Percentiles rank a stretch among this genome's conserved stretches.
phyloP scores from a whole-genome alignment of 1,140 invertebrate genomes.

The Schmidtea mediterranea region DNA sequence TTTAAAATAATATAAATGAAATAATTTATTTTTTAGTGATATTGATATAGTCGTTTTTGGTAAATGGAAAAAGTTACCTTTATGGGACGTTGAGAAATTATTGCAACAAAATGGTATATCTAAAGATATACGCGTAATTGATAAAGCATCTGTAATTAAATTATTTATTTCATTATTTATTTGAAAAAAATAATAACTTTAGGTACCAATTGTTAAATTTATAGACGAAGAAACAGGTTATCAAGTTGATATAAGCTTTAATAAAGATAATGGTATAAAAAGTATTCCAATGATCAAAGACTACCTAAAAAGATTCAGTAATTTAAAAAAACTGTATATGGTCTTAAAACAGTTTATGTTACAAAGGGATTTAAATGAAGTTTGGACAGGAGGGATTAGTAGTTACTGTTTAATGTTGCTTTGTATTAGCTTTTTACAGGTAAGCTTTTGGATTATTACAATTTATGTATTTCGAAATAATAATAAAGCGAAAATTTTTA shows the following conservation, averaged over 20 bases:
- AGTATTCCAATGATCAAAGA: conserved; percentile 69
- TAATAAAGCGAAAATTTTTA: no score
- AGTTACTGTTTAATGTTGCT: conserved; percentile 93
- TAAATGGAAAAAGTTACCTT: conserved; percentile 56
- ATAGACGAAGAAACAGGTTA: conserved; percentile 75
- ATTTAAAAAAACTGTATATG: conserved; percentile 64
- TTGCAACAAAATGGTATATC: conserved; percentile 60
- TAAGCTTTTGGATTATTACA: no score
- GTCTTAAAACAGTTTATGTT: conserved; percentile 88
- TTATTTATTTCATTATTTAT: no score
- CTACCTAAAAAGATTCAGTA: conserved; percentile 39
- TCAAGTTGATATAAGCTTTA: conserved; percentile 85
- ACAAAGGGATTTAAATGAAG: conserved; percentile 86
- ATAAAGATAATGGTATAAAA: conserved; percentile 76
- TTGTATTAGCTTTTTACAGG: conserved; percentile 85
- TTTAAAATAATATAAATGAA: no score
- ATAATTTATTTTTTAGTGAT: conserved; percentile 46
- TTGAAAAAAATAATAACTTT: no score
- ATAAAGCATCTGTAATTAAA: conserved; percentile 49
- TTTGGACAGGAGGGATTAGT: conserved; percentile 89
- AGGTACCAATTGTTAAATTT: conserved; percentile 79
- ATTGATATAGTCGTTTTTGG: conserved; percentile 87
- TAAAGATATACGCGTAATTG: conserved; percentile 67
- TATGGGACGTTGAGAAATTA: conserved; percentile 61
- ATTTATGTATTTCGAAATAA: no score